phyloP scores from a whole-genome alignment of 2,888 invertebrate species.

The Hypselothyrea guttata region DNA sequence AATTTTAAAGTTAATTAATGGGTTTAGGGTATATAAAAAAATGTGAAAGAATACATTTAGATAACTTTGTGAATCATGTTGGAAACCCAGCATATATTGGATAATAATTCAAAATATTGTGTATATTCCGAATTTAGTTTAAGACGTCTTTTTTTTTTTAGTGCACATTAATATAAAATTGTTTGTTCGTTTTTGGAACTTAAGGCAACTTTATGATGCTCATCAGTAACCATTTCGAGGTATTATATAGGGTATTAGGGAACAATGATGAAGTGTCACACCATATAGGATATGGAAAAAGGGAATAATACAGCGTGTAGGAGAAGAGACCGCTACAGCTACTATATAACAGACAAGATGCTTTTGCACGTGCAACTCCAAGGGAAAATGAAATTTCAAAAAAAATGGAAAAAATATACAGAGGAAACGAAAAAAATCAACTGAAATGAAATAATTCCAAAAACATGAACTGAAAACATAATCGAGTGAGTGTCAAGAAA shows the following conservation, averaged over 20 bases:
- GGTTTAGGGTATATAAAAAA: too few relatives aligned
- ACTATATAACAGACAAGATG: too few relatives aligned
- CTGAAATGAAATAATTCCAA: constrained; percentile 73
- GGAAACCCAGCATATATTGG: too few relatives aligned
- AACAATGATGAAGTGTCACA: constrained; percentile 55
- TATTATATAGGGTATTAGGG: constrained; percentile 30
- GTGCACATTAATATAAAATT: too few relatives aligned
- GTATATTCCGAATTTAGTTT: too few relatives aligned
- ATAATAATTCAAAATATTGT: too few relatives aligned
- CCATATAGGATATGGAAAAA: background rate
- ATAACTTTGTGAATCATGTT: too few relatives aligned
- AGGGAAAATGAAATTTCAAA: background rate
- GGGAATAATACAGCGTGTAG: constrained; percentile 6
- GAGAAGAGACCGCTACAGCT: background rate
- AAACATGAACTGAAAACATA: constrained; percentile 73
- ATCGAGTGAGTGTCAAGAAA: constrained; percentile 68
- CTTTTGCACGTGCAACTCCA: too few relatives aligned
- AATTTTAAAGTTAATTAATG: too few relatives aligned
- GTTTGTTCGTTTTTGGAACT: too few relatives aligned
- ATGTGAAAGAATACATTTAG: too few relatives aligned
- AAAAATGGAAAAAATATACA: constrained; percentile 17
- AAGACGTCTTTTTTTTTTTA: too few relatives aligned
- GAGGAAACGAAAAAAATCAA: constrained; percentile 39
- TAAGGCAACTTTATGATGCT: background rate
- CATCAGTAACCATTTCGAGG: background rate